A percentile compares a stretch with the other conserved stretches of the same genome.
Evolutionary conservation across 2,797 vertebrate species (phyloP).

Genomic region (Sylvilagus floridanus): DNA sequence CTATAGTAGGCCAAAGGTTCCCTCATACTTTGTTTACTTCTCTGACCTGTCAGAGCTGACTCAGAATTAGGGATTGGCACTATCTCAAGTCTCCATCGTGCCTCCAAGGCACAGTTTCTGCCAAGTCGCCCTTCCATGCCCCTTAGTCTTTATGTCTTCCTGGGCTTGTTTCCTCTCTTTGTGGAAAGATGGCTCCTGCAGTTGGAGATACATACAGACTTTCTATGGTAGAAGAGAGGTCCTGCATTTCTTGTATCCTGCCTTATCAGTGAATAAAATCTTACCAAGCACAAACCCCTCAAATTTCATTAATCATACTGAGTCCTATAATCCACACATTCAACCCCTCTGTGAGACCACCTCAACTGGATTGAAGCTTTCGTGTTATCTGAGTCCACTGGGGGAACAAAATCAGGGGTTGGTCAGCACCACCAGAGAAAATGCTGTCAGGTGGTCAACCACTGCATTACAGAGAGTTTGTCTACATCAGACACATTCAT

Average conservation of each 20-base stretch:
- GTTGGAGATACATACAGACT: background rate
- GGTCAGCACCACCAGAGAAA: background rate
- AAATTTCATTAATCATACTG: too few relatives aligned
- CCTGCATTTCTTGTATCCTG: background rate
- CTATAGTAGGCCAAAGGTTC: background rate
- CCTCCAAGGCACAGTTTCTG: background rate
- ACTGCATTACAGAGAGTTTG: background rate
- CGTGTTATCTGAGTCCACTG: background rate
- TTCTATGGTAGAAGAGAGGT: background rate
- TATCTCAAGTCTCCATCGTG: background rate
- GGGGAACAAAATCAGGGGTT: background rate
- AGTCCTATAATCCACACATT: background rate
- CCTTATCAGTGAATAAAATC: background rate
- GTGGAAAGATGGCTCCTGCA: background rate
- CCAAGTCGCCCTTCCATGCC: rapidly evolving
- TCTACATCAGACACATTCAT: background rate
- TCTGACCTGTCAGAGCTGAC: background rate
- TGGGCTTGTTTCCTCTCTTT: background rate
- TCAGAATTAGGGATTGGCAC: background rate
- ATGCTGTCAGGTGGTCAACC: background rate
- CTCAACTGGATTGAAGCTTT: background rate
- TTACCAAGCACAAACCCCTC: background rate
- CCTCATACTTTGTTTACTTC: background rate
- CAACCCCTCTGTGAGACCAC: background rate
- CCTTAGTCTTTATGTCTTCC: background rate